These are phyloP conservation scores for Aleadryas rufinucha DNA, from an alignment of 2,113 vertebrate species.

Conservation along the genomic window DNA sequence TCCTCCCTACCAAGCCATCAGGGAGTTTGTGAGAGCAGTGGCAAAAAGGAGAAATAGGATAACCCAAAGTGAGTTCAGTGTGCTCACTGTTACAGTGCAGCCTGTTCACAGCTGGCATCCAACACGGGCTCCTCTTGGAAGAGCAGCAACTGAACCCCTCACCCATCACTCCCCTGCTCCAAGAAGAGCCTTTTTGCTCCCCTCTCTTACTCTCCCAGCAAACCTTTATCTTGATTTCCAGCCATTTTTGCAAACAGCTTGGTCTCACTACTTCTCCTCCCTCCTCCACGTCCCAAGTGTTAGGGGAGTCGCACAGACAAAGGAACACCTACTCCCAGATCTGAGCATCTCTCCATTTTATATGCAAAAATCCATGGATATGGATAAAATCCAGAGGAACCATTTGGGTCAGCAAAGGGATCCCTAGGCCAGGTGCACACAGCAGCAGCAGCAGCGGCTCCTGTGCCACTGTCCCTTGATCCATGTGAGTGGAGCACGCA, in stretches of 20 bases:
- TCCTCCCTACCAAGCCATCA: too few relatives aligned
- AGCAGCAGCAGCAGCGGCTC: not conserved
- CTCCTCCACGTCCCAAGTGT: not conserved
- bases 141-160: not conserved
- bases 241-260: not conserved
- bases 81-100: not conserved
- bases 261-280: not conserved
- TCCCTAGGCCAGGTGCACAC: rapidly evolving
- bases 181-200: not conserved
- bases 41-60: not conserved
- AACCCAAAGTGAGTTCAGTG: not conserved
- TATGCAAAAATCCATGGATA: not conserved
- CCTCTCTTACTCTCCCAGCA: not conserved
- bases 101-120: not conserved
- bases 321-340: not conserved
- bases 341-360: not conserved
- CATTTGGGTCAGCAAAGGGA: not conserved
- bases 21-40: not conserved
- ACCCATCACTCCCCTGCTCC: not conserved
- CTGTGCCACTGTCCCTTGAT: rapidly evolving
- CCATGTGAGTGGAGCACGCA: not conserved
- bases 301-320: not conserved
- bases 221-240: not conserved
- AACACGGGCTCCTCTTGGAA: not conserved
- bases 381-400: not conserved